Percentiles rank a stretch among this genome's conserved stretches.
Conservation (phyloP, 2,888 invertebrate species). For the Girardia tigrina region DNA sequence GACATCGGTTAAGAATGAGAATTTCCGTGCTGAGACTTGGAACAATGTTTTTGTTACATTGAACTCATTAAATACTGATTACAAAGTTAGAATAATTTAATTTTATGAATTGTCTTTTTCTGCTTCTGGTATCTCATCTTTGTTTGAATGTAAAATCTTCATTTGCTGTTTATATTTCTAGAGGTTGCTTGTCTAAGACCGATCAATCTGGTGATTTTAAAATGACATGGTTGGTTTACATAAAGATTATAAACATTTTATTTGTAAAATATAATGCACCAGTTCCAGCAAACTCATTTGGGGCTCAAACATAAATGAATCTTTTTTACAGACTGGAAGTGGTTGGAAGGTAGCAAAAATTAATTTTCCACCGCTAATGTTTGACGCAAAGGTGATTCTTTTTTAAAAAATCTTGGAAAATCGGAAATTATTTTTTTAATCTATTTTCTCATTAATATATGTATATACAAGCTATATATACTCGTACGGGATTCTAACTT, state of each 20-base stretch:
- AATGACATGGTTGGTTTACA: background rate
- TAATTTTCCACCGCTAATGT: background rate
- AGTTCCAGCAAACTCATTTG: slow-evolving; percentile 14
- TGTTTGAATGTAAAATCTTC: background rate
- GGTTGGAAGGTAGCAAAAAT: background rate
- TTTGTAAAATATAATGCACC: too few relatives aligned
- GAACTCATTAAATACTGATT: slow-evolving; percentile 15
- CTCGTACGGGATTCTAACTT: too few relatives aligned
- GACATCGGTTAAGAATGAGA: background rate
- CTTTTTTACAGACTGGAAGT: background rate
- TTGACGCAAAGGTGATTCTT: background rate
- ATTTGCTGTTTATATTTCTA: background rate
- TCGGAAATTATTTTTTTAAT: too few relatives aligned
- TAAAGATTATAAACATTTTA: background rate
- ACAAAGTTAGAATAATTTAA: background rate
- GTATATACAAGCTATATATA: too few relatives aligned
- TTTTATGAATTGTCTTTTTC: background rate
- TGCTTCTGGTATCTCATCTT: background rate
- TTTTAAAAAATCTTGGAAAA: too few relatives aligned
- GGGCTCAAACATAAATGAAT: background rate
- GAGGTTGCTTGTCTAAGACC: background rate
- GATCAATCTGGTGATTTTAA: slow-evolving; percentile 18
- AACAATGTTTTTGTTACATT: background rate
- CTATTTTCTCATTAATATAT: too few relatives aligned
- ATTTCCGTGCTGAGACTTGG: background rate